Evolutionary conservation across 1,140 invertebrate genomes (phyloP).

Genomic region (Neoseiulus cucumeris): DNA sequence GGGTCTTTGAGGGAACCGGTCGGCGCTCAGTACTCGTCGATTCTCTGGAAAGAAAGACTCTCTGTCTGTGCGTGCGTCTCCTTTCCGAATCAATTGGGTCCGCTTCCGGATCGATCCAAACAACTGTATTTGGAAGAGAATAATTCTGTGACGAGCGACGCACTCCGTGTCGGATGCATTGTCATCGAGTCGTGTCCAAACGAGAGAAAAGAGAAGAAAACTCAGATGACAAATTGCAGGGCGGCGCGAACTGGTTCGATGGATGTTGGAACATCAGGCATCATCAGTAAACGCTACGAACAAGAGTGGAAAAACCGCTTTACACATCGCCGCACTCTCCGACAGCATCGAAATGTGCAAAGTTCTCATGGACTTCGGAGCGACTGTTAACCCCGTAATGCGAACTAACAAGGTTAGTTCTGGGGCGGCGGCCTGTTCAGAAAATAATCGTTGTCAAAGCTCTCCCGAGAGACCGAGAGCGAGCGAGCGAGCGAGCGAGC

Average conservation of each 20-base stretch:
- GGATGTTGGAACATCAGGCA: conserved; percentile 58
- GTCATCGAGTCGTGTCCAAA: not conserved
- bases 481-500: too few relatives aligned
- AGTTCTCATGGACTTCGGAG: conserved; percentile 54
- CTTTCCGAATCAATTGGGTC: too few relatives aligned
- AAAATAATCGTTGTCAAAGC: not conserved
- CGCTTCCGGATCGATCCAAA: too few relatives aligned
- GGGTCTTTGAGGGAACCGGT: not conserved
- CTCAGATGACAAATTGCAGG: not conserved
- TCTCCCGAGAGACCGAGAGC: too few relatives aligned
- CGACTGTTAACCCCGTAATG: conserved; percentile 58
- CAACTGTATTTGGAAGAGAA: not conserved
- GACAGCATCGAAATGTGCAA: conserved; percentile 87
- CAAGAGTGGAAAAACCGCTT: conserved; percentile 68
- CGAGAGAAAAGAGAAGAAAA: not conserved
- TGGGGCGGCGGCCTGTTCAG: not conserved
- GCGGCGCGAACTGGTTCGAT: conserved; percentile 28
- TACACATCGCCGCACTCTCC: conserved; percentile 82
- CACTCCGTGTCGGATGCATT: not conserved
- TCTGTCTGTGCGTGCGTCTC: not conserved
- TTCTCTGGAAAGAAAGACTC: too few relatives aligned
- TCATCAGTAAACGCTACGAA: conserved; percentile 69
- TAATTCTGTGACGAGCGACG: not conserved
- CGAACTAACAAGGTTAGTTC: conserved; percentile 41
- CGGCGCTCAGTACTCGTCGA: conserved; percentile 3